Evolutionary conservation across 2,113 vertebrate genomes (phyloP).

Genomic region (Penelope pileata): DNA sequence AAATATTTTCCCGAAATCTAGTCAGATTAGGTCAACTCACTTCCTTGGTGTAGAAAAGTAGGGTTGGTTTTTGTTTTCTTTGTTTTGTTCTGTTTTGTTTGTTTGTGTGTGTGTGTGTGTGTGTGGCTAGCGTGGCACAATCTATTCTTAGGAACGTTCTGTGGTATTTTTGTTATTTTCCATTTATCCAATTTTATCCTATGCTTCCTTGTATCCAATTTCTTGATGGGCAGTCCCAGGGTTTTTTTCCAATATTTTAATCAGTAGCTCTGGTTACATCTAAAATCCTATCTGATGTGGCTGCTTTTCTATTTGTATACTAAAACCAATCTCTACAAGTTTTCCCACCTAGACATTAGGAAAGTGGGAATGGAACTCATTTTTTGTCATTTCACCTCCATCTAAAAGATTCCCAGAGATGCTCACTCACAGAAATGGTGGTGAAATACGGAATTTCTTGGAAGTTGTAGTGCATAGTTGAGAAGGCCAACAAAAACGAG

Average conservation of each 20-base stretch:
- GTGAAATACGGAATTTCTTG: neutral
- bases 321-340: neutral
- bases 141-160: neutral
- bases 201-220: neutral
- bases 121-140: neutral
- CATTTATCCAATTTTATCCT: neutral
- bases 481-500: neutral
- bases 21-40: neutral
- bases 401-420: neutral
- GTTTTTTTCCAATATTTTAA: neutral
- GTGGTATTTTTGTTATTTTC: neutral
- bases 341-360: neutral
- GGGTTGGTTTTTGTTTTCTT: neutral
- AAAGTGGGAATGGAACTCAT: neutral
- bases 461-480: neutral
- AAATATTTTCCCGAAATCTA: constrained; percentile 15
- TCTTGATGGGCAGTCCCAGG: neutral
- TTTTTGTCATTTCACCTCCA: neutral
- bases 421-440: neutral
- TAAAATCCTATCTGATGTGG: neutral
- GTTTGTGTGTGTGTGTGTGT: neutral
- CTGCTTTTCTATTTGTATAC: neutral
- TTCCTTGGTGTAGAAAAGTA: neutral
- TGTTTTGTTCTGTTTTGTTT: neutral
- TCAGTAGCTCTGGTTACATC: neutral